Base-by-base conservation (phyloP, 1,140 invertebrate genomes). In the Lordiphosa stackelbergi region DNA sequence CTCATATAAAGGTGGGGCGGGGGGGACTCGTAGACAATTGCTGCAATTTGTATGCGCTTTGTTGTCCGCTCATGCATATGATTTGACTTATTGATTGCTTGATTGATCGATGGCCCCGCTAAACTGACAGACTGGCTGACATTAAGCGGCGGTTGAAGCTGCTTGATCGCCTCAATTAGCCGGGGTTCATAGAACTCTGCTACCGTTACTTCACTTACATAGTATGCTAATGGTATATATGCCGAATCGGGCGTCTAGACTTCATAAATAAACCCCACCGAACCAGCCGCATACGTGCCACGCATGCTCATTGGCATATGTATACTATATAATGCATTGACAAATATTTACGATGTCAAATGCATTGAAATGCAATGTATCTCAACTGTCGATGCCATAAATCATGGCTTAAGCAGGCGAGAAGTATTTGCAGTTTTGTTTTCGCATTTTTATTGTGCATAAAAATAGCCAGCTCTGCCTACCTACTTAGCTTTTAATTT, bases 71-170 rank as follows among this genome's bases (percentile, higher is more conserved):
- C 54, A 63, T 79, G 77, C 77, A 77, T 81, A 81, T 83, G 77
- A 81, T 81, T 81, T 81, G 78, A 83, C 77, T 83, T 83, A 83
- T 83, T 83, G 77, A 83, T 77, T 83, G 77, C 66, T 56, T 77
- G 69, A 73, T 60, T 69, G 77, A 72, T 57, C 42, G 77, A 66
- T 66, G 45, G 69, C 37, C 49, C 46, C 46, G 74, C 69, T 65
- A 60, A 79, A 74, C 56, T 83, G 77, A 77, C 77, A 54, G 57
- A 72, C 64, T 62, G 60, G 38, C 77, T 83, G 77, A 83, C 72
- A 77, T 62, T 73, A 83, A 81, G 77, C 69, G 58, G 52, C 52
- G 51, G 28, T 38, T 40, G 49, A 52, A 57, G 37, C 41, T 16
- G 36, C 48, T 40, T 19, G 37, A 35, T 62, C 45, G 54, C 65